Evolutionary conservation across 2,113 vertebrate species (phyloP), one percentile per base, ranked within the genome.

Genomic region (Corythaixoides concolor): DNA sequence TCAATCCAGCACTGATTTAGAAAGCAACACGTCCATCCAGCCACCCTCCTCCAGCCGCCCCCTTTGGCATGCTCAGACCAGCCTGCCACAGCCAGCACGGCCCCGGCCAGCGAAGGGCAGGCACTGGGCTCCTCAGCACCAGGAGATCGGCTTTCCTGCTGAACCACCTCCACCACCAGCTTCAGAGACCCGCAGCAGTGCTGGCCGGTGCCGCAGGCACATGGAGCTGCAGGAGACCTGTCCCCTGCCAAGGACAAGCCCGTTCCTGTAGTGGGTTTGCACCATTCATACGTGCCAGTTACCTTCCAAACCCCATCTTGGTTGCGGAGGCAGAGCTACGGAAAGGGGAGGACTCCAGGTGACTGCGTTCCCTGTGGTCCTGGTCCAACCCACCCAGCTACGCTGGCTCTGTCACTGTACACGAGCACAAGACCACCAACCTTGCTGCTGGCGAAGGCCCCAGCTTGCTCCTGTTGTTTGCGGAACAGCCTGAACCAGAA

Each of bases 131-230:
- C 16, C 43, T 2, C 10, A 7, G 2, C 43, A 4, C 21, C 74
- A 15, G 11, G 3, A 10, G 2, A 0, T 5, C 1, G 19, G 10
- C 35, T 12, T 24, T 7, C 7, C 14, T 8, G 27, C 39, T 39
- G 52, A 4, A 4, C 32, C 62, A 37, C 53, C 18, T 37, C 66
- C 60, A 30, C 37, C 5, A 30, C 28, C 53, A 55, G 28, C 28
- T 15, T 18, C 67, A 50, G 72, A 45, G 43, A 43, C 15, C 26
- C 2, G 16, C 60, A 18, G 50, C 35, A 15, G 43, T 39, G 39
- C 39, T 39, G 39, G 39, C 11, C 39, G 11, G 39, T 39, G 39
- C 39, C 9, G 2, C 2, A 4, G 76, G 53, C n/a, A 2, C 11
- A 43, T 41, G 11, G 56, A 69, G 92, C 63, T 8, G 53, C 35